Percentiles rank a stretch among this genome's conserved stretches.
These are phyloP conservation scores for Marmota flaviventris DNA, from an alignment of 2,113 vertebrate genomes.

Conservation along the genomic window DNA sequence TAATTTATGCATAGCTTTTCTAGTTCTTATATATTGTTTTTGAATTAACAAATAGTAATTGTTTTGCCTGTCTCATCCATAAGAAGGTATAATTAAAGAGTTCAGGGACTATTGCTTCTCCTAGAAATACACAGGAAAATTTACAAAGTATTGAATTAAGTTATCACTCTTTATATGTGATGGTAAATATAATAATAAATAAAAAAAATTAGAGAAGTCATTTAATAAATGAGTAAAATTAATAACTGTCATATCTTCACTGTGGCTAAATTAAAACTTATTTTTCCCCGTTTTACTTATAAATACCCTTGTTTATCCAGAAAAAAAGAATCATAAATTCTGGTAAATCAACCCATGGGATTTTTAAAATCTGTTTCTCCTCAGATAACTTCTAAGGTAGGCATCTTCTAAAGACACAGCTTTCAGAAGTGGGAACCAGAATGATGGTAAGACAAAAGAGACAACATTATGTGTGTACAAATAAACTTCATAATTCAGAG, in stretches of 20 bases:
- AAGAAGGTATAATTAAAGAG: not conserved
- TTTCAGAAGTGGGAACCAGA: not conserved
- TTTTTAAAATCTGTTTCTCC: not conserved
- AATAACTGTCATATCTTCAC: not conserved
- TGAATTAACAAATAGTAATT: not conserved
- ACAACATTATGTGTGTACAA: not conserved
- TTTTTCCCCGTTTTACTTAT: not conserved
- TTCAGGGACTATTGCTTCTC: not conserved
- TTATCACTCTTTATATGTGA: not conserved
- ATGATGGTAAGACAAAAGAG: not conserved
- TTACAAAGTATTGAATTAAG: not conserved
- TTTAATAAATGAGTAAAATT: not conserved
- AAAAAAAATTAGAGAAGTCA: not conserved
- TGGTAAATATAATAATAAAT: not conserved
- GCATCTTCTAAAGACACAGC: not conserved
- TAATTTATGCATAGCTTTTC: not conserved
- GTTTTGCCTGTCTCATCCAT: not conserved
- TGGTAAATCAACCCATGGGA: not conserved
- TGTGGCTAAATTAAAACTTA: slow-evolving; percentile 9
- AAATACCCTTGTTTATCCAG: not conserved
- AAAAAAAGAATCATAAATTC: not conserved
- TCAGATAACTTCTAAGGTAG: not conserved
- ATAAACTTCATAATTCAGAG: not conserved
- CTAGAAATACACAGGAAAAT: not conserved
- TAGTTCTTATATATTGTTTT: not conserved